Evolutionary conservation across 2,797 vertebrate genomes (phyloP).

Genomic region (Octomys mimax): DNA sequence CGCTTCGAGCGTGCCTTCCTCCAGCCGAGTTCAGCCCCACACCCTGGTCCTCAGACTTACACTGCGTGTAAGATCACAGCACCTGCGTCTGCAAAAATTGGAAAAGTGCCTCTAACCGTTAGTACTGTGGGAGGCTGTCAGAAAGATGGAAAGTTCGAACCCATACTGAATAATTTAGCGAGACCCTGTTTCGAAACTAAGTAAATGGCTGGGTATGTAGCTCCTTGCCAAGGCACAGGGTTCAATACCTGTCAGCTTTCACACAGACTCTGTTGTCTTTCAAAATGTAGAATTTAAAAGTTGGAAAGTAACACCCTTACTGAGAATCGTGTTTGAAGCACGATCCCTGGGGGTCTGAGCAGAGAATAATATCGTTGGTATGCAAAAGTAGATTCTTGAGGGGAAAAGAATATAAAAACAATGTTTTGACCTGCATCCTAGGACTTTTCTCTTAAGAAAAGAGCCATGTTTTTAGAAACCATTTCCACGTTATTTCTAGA

Average conservation of each 20-base stretch:
- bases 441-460: background rate
- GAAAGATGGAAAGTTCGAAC: background rate
- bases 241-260: background rate
- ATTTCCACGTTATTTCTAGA: background rate
- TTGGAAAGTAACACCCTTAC: background rate
- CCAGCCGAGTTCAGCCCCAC: background rate
- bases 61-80: background rate
- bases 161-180: background rate
- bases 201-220: background rate
- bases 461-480: background rate
- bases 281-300: background rate
- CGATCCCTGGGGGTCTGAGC: background rate
- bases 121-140: background rate
- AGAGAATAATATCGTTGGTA: background rate
- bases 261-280: background rate
- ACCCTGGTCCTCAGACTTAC: background rate
- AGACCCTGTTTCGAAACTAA: background rate
- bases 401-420: background rate
- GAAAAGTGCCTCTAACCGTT: background rate
- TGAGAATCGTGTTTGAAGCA: background rate
- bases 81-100: background rate
- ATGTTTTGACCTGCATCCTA: background rate
- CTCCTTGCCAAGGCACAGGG: background rate
- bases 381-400: background rate
- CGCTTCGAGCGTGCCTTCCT: background rate